phyloP scores from a whole-genome alignment of 2,888 invertebrate species.

The Carabus problematicus region DNA sequence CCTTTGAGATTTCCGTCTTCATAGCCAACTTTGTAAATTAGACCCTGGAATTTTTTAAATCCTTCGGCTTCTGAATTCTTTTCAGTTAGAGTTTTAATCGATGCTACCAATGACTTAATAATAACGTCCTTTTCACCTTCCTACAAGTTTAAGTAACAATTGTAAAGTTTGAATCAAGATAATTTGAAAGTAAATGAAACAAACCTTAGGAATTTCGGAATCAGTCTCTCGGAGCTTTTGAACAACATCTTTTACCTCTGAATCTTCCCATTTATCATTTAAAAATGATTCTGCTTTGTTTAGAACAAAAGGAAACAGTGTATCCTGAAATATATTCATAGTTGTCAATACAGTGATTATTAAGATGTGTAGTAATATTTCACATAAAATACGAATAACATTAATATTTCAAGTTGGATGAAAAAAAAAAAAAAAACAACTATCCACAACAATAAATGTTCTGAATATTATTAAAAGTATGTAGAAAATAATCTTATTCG shows the following conservation, averaged over 20 bases:
- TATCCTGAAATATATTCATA: slow-evolving; percentile 65
- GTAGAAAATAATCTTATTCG: too few species aligned
- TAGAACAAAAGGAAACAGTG: slow-evolving; percentile 78
- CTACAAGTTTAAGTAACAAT: slow-evolving; percentile 53
- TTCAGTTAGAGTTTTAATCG: slow-evolving; percentile 83
- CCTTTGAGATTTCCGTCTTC: slow-evolving; percentile 78
- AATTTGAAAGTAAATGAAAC: slow-evolving; percentile 22
- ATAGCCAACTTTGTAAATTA: slow-evolving; percentile 89
- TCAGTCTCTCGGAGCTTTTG: slow-evolving; percentile 70
- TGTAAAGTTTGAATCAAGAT: slow-evolving; percentile 4
- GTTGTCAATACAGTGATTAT: background rate
- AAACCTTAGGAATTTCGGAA: slow-evolving; percentile 42
- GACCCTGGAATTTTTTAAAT: slow-evolving; percentile 88
- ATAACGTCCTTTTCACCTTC: slow-evolving; percentile 62
- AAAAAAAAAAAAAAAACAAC: too few species aligned
- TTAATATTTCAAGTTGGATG: too few species aligned
- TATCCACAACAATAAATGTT: too few species aligned
- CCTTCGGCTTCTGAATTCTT: slow-evolving; percentile 79
- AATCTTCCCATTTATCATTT: slow-evolving; percentile 72
- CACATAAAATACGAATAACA: background rate
- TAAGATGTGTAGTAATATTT: background rate
- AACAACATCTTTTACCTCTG: slow-evolving; percentile 72
- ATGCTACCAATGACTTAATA: slow-evolving; percentile 70
- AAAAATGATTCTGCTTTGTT: slow-evolving; percentile 76
- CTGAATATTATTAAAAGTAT: too few species aligned